Conservation (phyloP, 2,113 vertebrate genomes). For the Mola mola region DNA sequence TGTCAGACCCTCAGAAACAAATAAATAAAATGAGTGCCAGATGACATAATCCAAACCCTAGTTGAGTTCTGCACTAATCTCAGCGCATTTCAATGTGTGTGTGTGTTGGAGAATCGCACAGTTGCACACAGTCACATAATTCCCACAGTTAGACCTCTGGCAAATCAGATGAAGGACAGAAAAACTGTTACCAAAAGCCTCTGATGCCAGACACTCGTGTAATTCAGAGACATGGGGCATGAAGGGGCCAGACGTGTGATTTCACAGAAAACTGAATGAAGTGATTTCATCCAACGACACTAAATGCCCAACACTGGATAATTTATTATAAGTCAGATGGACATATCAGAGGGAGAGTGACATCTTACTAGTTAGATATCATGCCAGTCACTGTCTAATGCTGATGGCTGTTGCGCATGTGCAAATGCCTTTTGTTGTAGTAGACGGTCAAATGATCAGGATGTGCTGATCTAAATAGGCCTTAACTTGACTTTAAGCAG, state of each 20-base stretch:
- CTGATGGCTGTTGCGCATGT: no score
- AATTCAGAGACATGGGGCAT: conserved; percentile 9
- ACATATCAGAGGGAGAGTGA: conserved; percentile 1
- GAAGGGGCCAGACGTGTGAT: not conserved
- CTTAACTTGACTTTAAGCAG: no score
- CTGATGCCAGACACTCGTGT: conserved; percentile 10
- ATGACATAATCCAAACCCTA: conserved; percentile 62
- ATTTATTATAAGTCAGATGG: not conserved
- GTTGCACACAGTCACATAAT: conserved; percentile 13
- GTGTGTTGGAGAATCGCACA: conserved; percentile 17
- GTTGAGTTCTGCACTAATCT: conserved; percentile 62
- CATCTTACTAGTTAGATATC: no score
- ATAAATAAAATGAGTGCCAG: conserved; percentile 38
- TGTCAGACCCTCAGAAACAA: no score
- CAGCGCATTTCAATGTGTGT: conserved; percentile 29
- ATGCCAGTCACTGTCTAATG: no score
- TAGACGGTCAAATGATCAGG: no score
- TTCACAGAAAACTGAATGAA: conserved; percentile 19
- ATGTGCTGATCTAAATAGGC: no score
- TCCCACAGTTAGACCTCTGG: conserved; percentile 17
- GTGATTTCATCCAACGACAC: not conserved
- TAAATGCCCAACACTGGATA: not conserved
- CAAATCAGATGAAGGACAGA: conserved; percentile 23
- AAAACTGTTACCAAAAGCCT: conserved; percentile 30
- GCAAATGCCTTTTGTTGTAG: no score